phyloP scores from a whole-genome alignment of 1,140 invertebrate species.

The Trypoxylus dichotomus region DNA sequence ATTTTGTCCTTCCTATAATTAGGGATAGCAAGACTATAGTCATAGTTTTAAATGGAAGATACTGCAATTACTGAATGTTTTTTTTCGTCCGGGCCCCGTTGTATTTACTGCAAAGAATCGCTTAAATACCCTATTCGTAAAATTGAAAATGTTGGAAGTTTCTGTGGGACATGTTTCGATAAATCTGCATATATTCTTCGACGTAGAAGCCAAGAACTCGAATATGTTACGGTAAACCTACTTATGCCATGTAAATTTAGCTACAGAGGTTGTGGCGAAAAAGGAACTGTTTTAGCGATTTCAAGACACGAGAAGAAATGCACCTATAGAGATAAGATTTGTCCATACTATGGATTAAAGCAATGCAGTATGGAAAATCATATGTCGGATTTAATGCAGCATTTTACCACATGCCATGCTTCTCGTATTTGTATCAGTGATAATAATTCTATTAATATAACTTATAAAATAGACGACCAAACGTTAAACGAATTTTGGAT shows the following conservation, averaged over 20 bases:
- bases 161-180: conserved; percentile 2
- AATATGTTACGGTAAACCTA: background rate
- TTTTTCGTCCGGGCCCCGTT: background rate
- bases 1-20: too few relatives aligned
- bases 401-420: background rate
- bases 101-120: background rate
- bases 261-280: background rate
- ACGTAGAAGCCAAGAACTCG: background rate
- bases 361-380: background rate
- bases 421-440: background rate
- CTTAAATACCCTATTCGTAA: background rate
- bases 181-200: background rate
- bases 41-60: background rate
- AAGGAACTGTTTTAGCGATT: background rate
- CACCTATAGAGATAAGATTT: background rate
- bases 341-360: background rate
- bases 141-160: background rate
- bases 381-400: background rate
- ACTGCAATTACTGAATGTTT: background rate
- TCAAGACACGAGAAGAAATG: conserved; percentile 1
- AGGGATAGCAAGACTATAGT: background rate
- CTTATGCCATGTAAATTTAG: background rate
- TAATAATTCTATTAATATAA: background rate
- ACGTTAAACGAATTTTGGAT: background rate
- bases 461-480: background rate